phyloP scores from a whole-genome alignment of 2,113 vertebrate genomes.

The Trichomycterus rosablanca region DNA sequence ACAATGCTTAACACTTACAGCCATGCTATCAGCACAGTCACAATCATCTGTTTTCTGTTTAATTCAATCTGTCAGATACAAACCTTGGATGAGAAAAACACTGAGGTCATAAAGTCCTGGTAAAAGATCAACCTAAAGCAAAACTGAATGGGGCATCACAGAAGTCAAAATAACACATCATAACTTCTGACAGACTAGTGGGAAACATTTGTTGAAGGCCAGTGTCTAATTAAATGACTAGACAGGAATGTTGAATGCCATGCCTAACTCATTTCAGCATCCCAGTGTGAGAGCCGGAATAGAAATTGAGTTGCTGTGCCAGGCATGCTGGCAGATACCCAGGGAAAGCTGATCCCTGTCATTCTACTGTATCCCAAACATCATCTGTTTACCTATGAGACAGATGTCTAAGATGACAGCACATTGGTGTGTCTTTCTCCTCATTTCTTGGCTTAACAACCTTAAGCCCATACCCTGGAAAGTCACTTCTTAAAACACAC shows the following conservation, averaged over 20 bases:
- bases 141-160: neutral
- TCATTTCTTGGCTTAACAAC: too few relatives aligned
- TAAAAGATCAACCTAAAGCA: too few relatives aligned
- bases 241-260: constrained; percentile 32
- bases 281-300: constrained; percentile 37
- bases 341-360: constrained; percentile 13
- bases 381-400: constrained; percentile 3
- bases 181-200: constrained; percentile 18
- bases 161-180: neutral
- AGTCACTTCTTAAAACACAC: too few relatives aligned
- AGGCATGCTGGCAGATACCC: constrained; percentile 24
- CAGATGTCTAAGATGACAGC: neutral
- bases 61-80: neutral
- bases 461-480: too few relatives aligned
- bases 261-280: constrained; percentile 33
- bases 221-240: constrained; percentile 40
- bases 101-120: too few relatives aligned
- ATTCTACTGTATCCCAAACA: neutral
- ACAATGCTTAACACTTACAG: constrained; percentile 49
- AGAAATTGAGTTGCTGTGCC: constrained; percentile 32
- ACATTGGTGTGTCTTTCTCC: too few relatives aligned
- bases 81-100: neutral
- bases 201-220: constrained; percentile 13
- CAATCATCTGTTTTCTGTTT: constrained; percentile 41
- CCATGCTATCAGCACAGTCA: constrained; percentile 50